Percentiles rank a stretch among this genome's conserved stretches.
Conservation (phyloP, 2,888 invertebrate species). For the Orthonychiurus folsomi region DNA sequence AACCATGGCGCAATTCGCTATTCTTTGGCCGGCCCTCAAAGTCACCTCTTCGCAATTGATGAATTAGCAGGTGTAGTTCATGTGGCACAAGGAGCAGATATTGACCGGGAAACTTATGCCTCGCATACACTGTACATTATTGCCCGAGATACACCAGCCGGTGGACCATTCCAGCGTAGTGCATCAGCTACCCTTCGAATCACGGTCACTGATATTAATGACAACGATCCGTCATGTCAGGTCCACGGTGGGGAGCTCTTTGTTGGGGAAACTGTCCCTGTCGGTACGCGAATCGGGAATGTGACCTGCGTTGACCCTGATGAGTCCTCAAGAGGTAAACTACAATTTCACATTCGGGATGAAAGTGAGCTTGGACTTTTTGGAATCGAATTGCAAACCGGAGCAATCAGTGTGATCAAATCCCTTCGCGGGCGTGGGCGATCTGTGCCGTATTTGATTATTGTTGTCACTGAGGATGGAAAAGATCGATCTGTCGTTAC, state of each 20-base stretch:
- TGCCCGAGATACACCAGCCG: slow-evolving; percentile 64
- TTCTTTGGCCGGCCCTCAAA: slow-evolving; percentile 62
- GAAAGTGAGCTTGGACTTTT: slow-evolving; percentile 32
- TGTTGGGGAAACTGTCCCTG: slow-evolving; percentile 63
- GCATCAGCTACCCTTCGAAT: slow-evolving; percentile 51
- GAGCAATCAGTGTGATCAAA: slow-evolving; percentile 28
- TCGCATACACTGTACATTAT: slow-evolving; percentile 60
- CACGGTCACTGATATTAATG: slow-evolving; percentile 50
- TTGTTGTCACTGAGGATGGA: slow-evolving; percentile 33
- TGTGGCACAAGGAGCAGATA: slow-evolving; percentile 53
- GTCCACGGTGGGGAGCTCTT: slow-evolving; percentile 62
- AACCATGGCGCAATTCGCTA: slow-evolving; percentile 62
- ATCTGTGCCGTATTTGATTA: slow-evolving; percentile 28
- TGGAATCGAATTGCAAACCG: slow-evolving; percentile 29
- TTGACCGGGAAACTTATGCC: slow-evolving; percentile 65
- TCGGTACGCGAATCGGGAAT: slow-evolving; percentile 58
- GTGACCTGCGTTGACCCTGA: slow-evolving; percentile 67
- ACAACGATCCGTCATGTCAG: slow-evolving; percentile 61
- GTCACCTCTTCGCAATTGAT: slow-evolving; percentile 63
- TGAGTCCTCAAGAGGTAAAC: slow-evolving; percentile 44
- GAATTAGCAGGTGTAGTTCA: slow-evolving; percentile 58
- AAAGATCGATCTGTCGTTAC: slow-evolving; percentile 33
- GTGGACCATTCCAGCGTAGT: slow-evolving; percentile 59
- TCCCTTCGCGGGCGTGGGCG: slow-evolving; percentile 35
- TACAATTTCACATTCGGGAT: slow-evolving; percentile 29